Percentiles rank a stretch among this genome's conserved stretches.
These are phyloP conservation scores for Meganola albula DNA, from an alignment of 2,888 invertebrate genomes.

Conservation along the genomic window DNA sequence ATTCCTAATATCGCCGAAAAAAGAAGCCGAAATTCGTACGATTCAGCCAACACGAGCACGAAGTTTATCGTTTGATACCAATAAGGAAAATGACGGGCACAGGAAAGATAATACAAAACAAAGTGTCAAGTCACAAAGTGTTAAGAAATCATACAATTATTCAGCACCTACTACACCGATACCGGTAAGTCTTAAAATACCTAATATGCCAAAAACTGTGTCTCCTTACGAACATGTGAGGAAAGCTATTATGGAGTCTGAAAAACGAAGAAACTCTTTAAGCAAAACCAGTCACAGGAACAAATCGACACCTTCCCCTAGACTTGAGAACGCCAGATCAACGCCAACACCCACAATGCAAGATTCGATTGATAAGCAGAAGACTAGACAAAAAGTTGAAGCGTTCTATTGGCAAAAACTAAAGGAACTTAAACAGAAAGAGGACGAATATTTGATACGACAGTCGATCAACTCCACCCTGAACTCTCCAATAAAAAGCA, in stretches of 20 bases:
- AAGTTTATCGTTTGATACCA: conserved; percentile 57
- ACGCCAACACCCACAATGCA: conserved; percentile 24
- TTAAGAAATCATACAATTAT: conserved; percentile 57
- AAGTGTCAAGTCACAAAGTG: conserved; percentile 17
- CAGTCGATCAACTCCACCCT: conserved; percentile 40
- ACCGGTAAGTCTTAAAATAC: conserved; percentile 52
- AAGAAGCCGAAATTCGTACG: conserved; percentile 66
- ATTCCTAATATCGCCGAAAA: conserved; percentile 68
- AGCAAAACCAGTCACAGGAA: conserved; percentile 39
- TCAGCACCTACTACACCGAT: conserved; percentile 69
- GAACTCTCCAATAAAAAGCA: conserved; percentile 27
- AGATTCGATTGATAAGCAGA: conserved; percentile 60
- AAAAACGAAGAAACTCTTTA: conserved; percentile 57
- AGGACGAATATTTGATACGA: conserved; percentile 72
- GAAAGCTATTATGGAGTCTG: conserved; percentile 59
- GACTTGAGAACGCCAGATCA: conserved; percentile 26
- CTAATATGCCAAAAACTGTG: conserved; percentile 62
- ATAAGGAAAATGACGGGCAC: conserved; percentile 22
- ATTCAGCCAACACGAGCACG: conserved; percentile 65
- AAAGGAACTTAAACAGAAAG: conserved; percentile 79
- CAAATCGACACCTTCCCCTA: conserved; percentile 41
- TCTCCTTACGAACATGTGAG: conserved; percentile 64
- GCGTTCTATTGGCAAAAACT: conserved; percentile 84
- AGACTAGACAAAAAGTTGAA: conserved; percentile 78
- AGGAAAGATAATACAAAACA: conserved; percentile 7